Evolutionary conservation across 2,797 vertebrate species (phyloP), one percentile per base, ranked within the genome.

Genomic region (Sparidentex hasta): DNA sequence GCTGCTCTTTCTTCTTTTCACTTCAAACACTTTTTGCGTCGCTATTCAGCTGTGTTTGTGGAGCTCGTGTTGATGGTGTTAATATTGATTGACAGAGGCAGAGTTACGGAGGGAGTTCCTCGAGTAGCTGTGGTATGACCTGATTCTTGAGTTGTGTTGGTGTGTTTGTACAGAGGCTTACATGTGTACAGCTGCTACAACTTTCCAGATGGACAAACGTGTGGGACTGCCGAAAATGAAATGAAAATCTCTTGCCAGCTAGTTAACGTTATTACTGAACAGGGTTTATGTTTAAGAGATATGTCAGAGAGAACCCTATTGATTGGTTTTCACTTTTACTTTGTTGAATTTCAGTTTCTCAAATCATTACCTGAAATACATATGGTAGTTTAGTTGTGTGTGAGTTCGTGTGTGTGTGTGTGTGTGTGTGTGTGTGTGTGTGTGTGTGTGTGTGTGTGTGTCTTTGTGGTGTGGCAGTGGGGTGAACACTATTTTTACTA

Each of bases 251-350:
- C 41, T 27, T 52, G 56, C 43, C 6, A 3, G 52, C 18, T 48
- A n/a, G 23, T 69, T 84, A 68, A 70, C 61, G 58, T 70, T 62
- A 47, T 76, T 71, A 43, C 23, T 33, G 14, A 50, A 46, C 13
- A 52, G 25, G 12, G 41, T 71, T 57, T 56, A 18, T 78, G 14
- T 65, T 7, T 61, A 21, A 55, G 7, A 25, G 33, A 21, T 38
- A 56, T 46, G 43, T 20, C 56, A 56, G 13, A 20, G 13, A 27
- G n/a, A 18, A 63, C 23, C 11, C 52, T 18, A 9, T 21, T 48
- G 18, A 62, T 38, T 38, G 33, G 8, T 38, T 55, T 41, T 29
- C 8, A 16, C 46, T 55, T 33, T 33, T 2, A 65, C 5, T 33
- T 33, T 7, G 21, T 11, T 54, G 57, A 25, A 52, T 33, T 41